Base-by-base conservation (phyloP, 2,113 vertebrate species). In the Progne subis region DNA sequence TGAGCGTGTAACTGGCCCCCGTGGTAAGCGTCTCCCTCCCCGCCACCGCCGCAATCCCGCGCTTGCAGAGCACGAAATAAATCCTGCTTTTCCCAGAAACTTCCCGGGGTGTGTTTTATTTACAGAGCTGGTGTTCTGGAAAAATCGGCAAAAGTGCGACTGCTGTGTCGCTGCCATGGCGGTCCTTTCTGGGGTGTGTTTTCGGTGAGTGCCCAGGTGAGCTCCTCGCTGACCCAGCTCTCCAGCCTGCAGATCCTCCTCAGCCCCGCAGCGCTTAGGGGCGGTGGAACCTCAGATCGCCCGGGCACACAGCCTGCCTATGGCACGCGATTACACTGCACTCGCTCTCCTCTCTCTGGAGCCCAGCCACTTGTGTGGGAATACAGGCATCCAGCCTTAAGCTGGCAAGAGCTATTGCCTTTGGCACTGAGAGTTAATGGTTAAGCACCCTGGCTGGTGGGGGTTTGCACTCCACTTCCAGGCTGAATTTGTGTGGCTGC, bases 271-370 rank as follows among this genome's bases (percentile, higher is more conserved):
- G 67, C 17, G 29, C 39, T 82, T 53, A 29, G 83, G 71, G 76
- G 32, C 63, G 68, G 61, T 2, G 1, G 68, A 81, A 5, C 29
- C 34, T 71, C 52, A 52, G 5, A 41, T 39, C 0, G 0, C 70
- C 76, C 3, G 65, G 84, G 69, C 86, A 74, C 71, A 12, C 82
- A 57, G 85, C 46, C 71, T 50, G 59, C n/a, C 90, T 77, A 3
- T 67, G 71, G 8, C 88, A 86, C 50, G 34, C 63, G 81, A 10
- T 83, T 44, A 4, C 61, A 28, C 43, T 77, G 39, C 20, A 4
- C 47, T 60, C 81, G 39, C 20, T 4, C 47, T 60, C 81, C 64
- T 78, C 78, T 79, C 47, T 15, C 81, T 84, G 78, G 43, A 91
- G 69, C 64, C 81, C 64, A 11, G 1, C 47, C 43, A 11, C 43